Base-by-base conservation (phyloP, 2,888 invertebrate genomes). In the Neoitamus cyanurus region DNA sequence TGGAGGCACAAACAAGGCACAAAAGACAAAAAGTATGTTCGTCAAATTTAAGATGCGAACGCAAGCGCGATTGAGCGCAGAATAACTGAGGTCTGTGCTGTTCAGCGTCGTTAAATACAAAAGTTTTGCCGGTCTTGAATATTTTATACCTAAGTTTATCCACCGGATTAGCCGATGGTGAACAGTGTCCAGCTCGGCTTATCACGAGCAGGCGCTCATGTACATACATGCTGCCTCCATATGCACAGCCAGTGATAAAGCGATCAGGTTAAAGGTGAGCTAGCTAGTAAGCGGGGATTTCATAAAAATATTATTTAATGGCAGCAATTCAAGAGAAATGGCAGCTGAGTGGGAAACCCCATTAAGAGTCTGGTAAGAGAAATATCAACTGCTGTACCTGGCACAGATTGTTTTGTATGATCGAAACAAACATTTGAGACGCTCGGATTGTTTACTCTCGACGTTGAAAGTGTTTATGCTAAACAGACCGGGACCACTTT, bases 401-500 rank as follows among this genome's bases (percentile, higher is more conserved):
- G 15, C 15, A 15, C 15, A 48, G 15, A 48, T 58, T 25, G n/a
- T 58, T 58, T 20, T 25, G 58, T 58, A 15, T 25, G 3, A 58
- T 58, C 25, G 25, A 25, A 58, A 9, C 25, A 58, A 58, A 58
- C 58, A 58, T 58, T 58, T 42, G n/a, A 42, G 42, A 15, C n/a
- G 1, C 5, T 37, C 37, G 7, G 37, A 9, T 58, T 58, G 58
- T 58, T 58, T 58, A 58, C 58, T 58, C 58, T 58, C 15, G 58
- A 20, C 48, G 0, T 15, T 28, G 42, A 34, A 70, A 77, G 30
- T 78, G 58, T n/a, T 48, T 78, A 78, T 78, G 78, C 48, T 48
- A 78, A 78, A 78, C 78, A 78, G 78, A 78, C 58, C 78, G 78
- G 42, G 78, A 42, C 46, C 78, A 78, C 78, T 78, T 78, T 78